These are phyloP conservation scores for Chloroclysta siterata DNA, from an alignment of 2,888 invertebrate genomes.

Conservation along the genomic window DNA sequence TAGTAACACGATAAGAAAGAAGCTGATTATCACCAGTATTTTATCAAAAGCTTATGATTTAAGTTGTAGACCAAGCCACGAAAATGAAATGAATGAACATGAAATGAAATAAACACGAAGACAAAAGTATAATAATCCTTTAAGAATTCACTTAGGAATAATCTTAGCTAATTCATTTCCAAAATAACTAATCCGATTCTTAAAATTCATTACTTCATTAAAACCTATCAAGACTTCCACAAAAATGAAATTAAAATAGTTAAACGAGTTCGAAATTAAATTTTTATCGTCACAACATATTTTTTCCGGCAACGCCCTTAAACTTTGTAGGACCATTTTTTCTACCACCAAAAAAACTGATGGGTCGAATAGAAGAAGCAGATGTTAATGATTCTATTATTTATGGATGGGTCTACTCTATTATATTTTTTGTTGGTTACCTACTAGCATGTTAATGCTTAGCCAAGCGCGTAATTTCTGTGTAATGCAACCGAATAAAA, in stretches of 20 bases:
- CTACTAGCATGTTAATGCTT: conserved; percentile 43
- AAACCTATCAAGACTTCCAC: conserved; percentile 4
- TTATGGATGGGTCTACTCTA: conserved; percentile 72
- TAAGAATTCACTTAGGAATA: neutral
- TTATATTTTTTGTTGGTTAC: conserved; percentile 54
- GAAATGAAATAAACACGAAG: no score
- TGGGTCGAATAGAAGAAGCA: conserved; percentile 75
- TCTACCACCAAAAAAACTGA: conserved; percentile 65
- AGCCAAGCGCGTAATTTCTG: conserved; percentile 44
- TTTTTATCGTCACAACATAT: conserved; percentile 76
- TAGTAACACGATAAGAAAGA: no score
- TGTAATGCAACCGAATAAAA: conserved; percentile 29
- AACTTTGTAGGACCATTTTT: conserved; percentile 41
- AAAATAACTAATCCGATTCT: neutral
- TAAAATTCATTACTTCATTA: neutral
- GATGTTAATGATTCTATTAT: conserved; percentile 85
- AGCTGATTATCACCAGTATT: no score
- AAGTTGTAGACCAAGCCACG: no score
- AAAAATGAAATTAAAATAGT: conserved; percentile 18
- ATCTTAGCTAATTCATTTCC: neutral
- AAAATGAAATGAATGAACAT: no score
- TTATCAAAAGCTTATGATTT: no score
- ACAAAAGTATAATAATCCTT: neutral
- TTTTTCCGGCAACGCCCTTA: conserved; percentile 69
- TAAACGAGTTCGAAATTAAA: conserved; percentile 54